Evolutionary conservation across 2,888 invertebrate species (phyloP), one percentile per base, ranked within the genome.

Genomic region (Eupithecia insigniata): DNA sequence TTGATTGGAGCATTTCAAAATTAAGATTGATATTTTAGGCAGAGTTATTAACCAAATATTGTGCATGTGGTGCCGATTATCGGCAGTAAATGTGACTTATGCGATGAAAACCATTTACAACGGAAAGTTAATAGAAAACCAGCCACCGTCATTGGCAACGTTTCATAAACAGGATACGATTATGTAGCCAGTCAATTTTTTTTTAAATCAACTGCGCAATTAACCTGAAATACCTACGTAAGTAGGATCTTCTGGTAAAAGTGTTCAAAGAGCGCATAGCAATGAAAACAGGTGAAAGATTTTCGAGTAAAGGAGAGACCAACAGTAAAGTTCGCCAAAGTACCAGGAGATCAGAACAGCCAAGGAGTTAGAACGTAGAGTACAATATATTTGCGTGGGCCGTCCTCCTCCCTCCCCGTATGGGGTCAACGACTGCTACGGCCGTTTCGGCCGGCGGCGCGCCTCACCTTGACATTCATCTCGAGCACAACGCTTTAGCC

Each of bases 381-480:
- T 90, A 87, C 85, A 79, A 78, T 75, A 90, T 92, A 92, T 93
- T 93, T 91, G 93, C 92, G 93, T 92, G 91, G 92, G 92, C 89
- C 89, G 90, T 82, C 86, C 87, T 87, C 89, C 83, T 84, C 83
- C 84, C 70, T 80, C 76, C 83, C 86, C 84, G 81, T 80, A 81
- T 82, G 81, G 88, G 94, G 92, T 93, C 93, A 90, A 90, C 86
- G 93, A 91, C 92, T 89, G 87, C 89, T 85, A 87, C 89, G 87
- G 92, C 89, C 92, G 92, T 90, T 92, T 93, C 92, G 93, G 93
- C 91, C 90, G 89, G 89, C 90, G 90, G 91, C 90, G 90, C 90
- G 90, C 92, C 93, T 94, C 92, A 93, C 94, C 93, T 94, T 94
- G 94, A 94, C 94, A 94, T 94, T 94, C 93, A 93, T 94, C 93